Evolutionary conservation across 2,113 vertebrate genomes (phyloP), one percentile per base, ranked within the genome.

Genomic region (Calyptomena viridis): DNA sequence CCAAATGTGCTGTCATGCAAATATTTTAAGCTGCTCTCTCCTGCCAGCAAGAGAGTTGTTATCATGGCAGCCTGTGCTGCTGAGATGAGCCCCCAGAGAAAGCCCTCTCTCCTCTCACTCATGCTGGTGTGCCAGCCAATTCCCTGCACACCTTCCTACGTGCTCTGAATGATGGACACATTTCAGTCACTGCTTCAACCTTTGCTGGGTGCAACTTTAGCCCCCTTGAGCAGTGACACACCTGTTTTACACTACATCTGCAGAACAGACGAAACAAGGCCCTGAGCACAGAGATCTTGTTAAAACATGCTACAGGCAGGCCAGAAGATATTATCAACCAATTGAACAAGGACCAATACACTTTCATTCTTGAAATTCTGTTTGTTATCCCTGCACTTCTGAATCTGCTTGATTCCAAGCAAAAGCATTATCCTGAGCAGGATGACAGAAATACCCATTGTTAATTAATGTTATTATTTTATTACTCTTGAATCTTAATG

Each of bases 261-360:
- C 60, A 44, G 69, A 83, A 91, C 18, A 39, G 72, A 75, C 49
- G 89, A 84, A 94, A 90, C 89, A 88, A 88, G 84, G 90, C 69
- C 82, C 64, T 3, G 49, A 84, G 80, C 12, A 7, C 68, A 67
- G 62, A 40, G 62, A 89, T 67, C 92, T 87, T 97, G 96, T 96
- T 84, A 69, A 89, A 92, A 94, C 93, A 73, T 21, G 78, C 74
- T 59, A 74, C 12, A 53, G 80, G 63, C 83, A 83, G 85, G 44
- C 56, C 82, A 84, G 71, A 64, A 96, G 96, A 94, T 93, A 81
- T 5, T 96, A 96, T 95, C 95, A 78, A 72, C 52, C 53, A 24
- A 37, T 8, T 71, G 83, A 96, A 91, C 74, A 93, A 71, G 47
- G 53, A 89, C 68, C 50, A 35, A 40, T 49, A 40, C 13, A 49